These are phyloP conservation scores for Neelides sp. DNA, from an alignment of 1,140 invertebrate genomes.

Conservation along the genomic window DNA sequence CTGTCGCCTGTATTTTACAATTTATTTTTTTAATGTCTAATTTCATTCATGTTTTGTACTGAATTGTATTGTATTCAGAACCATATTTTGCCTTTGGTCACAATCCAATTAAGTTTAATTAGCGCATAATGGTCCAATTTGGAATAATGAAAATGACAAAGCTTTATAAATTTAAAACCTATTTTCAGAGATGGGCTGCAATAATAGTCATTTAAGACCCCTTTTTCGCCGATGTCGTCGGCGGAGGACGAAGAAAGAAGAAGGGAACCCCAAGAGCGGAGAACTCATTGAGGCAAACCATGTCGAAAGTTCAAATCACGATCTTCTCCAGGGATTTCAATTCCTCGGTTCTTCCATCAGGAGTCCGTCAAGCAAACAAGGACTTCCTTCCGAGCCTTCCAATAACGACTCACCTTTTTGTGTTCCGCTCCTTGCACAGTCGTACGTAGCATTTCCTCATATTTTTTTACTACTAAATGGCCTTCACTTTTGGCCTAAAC, in stretches of 20 bases:
- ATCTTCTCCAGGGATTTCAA: slow-evolving; percentile 18
- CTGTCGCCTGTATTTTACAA: no score
- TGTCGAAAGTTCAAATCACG: slow-evolving; percentile 10
- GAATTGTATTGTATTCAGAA: no score
- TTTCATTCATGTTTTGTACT: no score
- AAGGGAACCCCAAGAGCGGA: slow-evolving; percentile 14
- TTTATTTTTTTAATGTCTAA: no score
- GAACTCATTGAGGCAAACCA: slow-evolving; percentile 20
- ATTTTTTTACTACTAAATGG: neutral
- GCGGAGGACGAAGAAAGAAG: slow-evolving; percentile 25
- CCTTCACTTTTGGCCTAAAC: neutral
- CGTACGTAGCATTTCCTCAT: slow-evolving; percentile 18
- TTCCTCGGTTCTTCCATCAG: slow-evolving; percentile 17
- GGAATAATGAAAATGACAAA: no score
- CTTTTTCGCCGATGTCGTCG: slow-evolving; percentile 27
- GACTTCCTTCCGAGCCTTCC: neutral
- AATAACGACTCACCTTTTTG: slow-evolving; percentile 19
- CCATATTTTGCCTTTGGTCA: no score
- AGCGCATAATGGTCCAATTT: no score
- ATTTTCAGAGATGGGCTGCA: slow-evolving; percentile 21
- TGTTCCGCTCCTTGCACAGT: slow-evolving; percentile 29
- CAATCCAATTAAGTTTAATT: no score
- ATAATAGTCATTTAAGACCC: slow-evolving; percentile 24
- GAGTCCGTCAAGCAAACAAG: slow-evolving; percentile 14
- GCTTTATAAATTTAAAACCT: no score